Base-by-base conservation (phyloP, 2,888 invertebrate genomes). In the Macropis europaea region DNA sequence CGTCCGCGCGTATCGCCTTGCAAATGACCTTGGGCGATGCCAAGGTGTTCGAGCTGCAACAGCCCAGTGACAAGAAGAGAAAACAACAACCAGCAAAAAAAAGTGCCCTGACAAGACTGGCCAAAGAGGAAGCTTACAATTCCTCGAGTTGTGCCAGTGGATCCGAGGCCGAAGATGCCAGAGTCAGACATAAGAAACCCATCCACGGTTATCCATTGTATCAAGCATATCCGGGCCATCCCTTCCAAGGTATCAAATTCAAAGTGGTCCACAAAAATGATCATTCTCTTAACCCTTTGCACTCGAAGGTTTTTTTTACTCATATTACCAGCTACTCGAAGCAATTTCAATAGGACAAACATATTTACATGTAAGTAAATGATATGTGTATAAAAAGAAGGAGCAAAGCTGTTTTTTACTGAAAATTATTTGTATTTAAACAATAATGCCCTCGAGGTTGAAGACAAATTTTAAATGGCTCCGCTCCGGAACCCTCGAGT, bases 1-100 rank as follows among this genome's bases (percentile, higher is more conserved):
- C 96, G 78, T 93, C 95, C 11, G 98, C 98, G 0, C 93, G 96
- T 81, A 94, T 94, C 66, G 97, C 98, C 0, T 92, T 95, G 56
- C 93, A 95, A 69, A 91, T 95, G 79, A 92, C 92, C 13, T 88
- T 91, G 64, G 90, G 90, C 2, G 86, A 88, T 24, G 94, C 96
- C 91, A 93, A 93, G 85, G 94, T 96, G 38, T 94, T 94, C 86
- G 96, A 96, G 87, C 91, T 96, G 90, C 95, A 94, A 88, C 93
- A 93, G 71, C 93, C 93, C 9, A 93, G 93, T 4, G 93, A 95
- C 67, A 91, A 91, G 22, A 95, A 95, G 76, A 94, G 95, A 62
- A 95, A 95, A 87, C 93, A 95, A 91, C 95, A 95, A 86, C 70
- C 73, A 24, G 53, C 91, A 70, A 93, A 93, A 78, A 95, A 95